phyloP scores from a whole-genome alignment of 2,113 vertebrate species.

The Albula glossodonta region DNA sequence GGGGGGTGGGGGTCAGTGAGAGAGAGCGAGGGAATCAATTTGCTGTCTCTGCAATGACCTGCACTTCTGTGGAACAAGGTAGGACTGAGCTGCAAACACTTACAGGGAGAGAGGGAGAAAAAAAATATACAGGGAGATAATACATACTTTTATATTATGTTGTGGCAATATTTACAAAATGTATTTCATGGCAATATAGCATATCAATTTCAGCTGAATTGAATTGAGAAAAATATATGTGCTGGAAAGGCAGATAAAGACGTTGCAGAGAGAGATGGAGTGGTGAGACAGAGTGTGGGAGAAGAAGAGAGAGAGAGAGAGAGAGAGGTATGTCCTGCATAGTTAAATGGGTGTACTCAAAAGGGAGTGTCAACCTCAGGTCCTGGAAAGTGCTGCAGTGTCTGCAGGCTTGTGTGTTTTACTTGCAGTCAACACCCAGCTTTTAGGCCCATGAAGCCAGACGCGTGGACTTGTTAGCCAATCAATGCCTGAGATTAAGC shows the following conservation, averaged over 20 bases:
- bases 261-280: not conserved
- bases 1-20: not conserved
- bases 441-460: no score
- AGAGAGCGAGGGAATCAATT: conserved; percentile 23
- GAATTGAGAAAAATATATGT: not conserved
- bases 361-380: no score
- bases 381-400: no score
- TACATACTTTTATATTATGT: not conserved
- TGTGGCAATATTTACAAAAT: not conserved
- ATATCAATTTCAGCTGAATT: not conserved
- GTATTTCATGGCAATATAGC: not conserved
- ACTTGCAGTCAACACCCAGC: no score
- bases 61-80: no score
- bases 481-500: no score
- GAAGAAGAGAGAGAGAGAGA: no score
- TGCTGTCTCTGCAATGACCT: conserved; percentile 24
- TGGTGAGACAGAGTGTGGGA: no score
- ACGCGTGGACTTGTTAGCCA: no score
- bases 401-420: no score
- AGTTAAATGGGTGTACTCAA: no score
- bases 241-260: not conserved
- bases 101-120: not conserved
- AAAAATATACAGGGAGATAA: not conserved
- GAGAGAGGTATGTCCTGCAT: no score
- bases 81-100: not conserved